A percentile compares a stretch with the other conserved stretches of the same genome.
Evolutionary conservation across 2,797 vertebrate genomes (phyloP).

Genomic region (Eremophila alpestris): DNA sequence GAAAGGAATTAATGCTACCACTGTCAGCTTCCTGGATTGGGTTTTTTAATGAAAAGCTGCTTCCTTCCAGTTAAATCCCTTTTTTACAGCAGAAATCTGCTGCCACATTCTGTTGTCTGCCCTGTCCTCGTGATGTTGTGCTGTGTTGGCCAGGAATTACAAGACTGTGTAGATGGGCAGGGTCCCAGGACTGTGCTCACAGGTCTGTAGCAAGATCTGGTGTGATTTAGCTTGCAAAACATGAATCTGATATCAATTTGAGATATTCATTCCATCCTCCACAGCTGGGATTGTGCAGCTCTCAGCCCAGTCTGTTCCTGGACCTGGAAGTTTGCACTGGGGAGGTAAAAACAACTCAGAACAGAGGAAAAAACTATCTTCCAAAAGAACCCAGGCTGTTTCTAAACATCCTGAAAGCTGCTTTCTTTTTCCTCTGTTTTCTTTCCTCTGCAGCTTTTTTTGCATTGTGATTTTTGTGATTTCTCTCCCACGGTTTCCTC

Average conservation of each 20-base stretch:
- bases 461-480: not conserved
- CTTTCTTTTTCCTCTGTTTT: not conserved
- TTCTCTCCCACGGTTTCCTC: accelerated
- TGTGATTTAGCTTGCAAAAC: not conserved
- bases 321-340: not conserved
- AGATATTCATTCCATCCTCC: not conserved
- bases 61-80: not conserved
- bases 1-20: not conserved
- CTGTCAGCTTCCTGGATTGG: not conserved
- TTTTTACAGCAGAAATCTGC: not conserved
- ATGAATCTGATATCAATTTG: not conserved
- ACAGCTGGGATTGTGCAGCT: not conserved
- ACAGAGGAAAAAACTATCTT: not conserved
- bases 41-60: not conserved
- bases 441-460: not conserved
- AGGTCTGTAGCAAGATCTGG: not conserved
- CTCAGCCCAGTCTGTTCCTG: not conserved
- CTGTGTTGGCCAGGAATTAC: not conserved
- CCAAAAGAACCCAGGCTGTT: not conserved
- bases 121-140: not conserved
- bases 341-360: not conserved
- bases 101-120: not conserved
- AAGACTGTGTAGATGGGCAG: not conserved
- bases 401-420: not conserved
- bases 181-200: not conserved